These are phyloP conservation scores for Alethe diademata DNA, from an alignment of 2,113 vertebrate species.

Conservation along the genomic window DNA sequence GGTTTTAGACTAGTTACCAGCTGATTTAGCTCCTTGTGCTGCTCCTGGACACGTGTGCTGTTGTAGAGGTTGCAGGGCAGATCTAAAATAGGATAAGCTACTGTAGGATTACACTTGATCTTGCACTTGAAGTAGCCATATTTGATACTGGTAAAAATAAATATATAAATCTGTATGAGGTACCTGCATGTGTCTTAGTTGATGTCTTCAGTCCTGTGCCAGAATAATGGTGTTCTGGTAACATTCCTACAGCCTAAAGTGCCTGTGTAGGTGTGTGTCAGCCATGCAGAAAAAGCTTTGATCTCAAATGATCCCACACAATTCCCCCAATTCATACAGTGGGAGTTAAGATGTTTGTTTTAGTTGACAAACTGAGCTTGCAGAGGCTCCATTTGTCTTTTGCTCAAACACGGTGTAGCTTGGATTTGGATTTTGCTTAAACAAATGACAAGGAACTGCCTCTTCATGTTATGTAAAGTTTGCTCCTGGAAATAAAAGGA, in stretches of 20 bases:
- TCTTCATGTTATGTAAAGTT: not conserved
- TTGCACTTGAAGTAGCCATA: not conserved
- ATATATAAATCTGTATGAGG: not conserved
- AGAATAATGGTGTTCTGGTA: not conserved
- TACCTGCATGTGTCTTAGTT: not conserved
- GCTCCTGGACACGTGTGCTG: rapidly evolving
- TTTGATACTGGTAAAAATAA: not conserved
- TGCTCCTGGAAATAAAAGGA: slow-evolving; percentile 8
- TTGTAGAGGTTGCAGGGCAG: not conserved
- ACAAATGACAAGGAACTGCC: not conserved
- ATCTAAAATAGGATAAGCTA: not conserved
- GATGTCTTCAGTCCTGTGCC: not conserved
- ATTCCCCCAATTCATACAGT: not conserved
- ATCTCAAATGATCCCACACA: not conserved
- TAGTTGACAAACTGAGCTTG: not conserved
- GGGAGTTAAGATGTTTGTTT: slow-evolving; percentile 20
- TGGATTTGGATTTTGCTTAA: slow-evolving; percentile 17
- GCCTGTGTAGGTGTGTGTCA: not conserved
- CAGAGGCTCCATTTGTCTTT: not conserved
- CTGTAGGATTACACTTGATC: not conserved
- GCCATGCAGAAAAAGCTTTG: not conserved
- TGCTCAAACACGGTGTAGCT: not conserved
- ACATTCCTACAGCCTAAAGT: not conserved
- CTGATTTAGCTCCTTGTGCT: not conserved
- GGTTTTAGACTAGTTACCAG: not conserved